phyloP scores from a whole-genome alignment of 64 coral and sea anemone genomes.

The Porites australiensis region DNA sequence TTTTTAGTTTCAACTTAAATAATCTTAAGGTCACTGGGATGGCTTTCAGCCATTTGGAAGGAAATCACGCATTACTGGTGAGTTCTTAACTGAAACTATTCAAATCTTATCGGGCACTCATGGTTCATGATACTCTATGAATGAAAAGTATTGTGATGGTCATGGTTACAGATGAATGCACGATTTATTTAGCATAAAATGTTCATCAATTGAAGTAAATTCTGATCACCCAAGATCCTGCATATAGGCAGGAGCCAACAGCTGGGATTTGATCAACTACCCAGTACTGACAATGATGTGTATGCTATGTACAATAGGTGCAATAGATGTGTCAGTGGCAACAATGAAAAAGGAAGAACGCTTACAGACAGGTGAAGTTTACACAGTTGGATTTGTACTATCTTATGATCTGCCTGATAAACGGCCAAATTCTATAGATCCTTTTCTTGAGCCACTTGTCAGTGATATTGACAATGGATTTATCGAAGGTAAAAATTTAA shows the following conservation, averaged over 20 bases:
- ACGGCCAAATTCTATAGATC: constrained; percentile 41
- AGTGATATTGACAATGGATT: constrained; percentile 54
- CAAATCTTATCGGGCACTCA: constrained; percentile 9
- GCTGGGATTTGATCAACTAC: neutral
- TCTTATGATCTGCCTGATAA: constrained; percentile 37
- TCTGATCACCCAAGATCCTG: constrained; percentile 16
- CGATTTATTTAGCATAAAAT: neutral
- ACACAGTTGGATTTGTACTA: neutral
- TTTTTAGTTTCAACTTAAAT: neutral
- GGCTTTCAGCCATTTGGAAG: constrained; percentile 33
- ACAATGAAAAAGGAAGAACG: constrained; percentile 54
- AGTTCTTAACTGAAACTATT: neutral
- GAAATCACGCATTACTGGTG: constrained; percentile 15
- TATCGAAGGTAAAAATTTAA: constrained; percentile 49
- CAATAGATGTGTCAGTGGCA: constrained; percentile 62
- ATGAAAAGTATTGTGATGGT: neutral
- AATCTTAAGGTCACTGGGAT: constrained; percentile 20
- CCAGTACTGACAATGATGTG: neutral
- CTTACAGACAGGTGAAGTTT: constrained; percentile 44
- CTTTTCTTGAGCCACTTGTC: constrained; percentile 38
- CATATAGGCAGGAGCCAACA: constrained; percentile 1
- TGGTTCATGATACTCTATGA: constrained; percentile 6
- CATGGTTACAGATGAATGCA: no score
- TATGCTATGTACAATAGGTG: constrained; percentile 20
- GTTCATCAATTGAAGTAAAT: neutral